These are phyloP conservation scores for Engystomops pustulosus DNA, from an alignment of 2,113 vertebrate genomes.

Conservation along the genomic window DNA sequence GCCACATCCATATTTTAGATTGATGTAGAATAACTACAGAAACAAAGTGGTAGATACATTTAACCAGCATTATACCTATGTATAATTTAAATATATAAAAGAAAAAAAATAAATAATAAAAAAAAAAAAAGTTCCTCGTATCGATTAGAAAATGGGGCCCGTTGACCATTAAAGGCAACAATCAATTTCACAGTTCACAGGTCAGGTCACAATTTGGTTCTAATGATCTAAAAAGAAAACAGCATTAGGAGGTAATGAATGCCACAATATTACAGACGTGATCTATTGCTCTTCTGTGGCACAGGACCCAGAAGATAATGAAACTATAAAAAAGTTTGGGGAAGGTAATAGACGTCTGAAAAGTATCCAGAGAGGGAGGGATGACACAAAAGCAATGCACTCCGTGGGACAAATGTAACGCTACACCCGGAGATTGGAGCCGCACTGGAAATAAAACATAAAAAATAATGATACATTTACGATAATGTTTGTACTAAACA, in stretches of 20 bases:
- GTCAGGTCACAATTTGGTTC: constrained; percentile 85
- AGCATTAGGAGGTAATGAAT: constrained; percentile 84
- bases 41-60: constrained; percentile 83
- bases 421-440: neutral
- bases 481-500: too few relatives aligned
- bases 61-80: constrained; percentile 83
- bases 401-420: neutral
- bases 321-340: constrained; percentile 37
- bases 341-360: neutral
- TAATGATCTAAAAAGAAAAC: constrained; percentile 79
- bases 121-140: constrained; percentile 77
- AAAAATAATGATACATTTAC: too few relatives aligned
- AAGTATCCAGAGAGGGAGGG: neutral
- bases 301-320: constrained; percentile 62
- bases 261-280: constrained; percentile 70
- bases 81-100: constrained; percentile 86
- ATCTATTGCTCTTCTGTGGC: constrained; percentile 73
- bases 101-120: constrained; percentile 65
- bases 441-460: neutral
- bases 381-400: neutral
- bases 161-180: constrained; percentile 82
- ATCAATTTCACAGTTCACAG: constrained; percentile 84
- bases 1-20: constrained; percentile 65
- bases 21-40: constrained; percentile 67
- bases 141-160: constrained; percentile 86